Evolutionary conservation across 92 coral and sea anemone species (phyloP).

Genomic region (Epizoanthus ramosus): DNA sequence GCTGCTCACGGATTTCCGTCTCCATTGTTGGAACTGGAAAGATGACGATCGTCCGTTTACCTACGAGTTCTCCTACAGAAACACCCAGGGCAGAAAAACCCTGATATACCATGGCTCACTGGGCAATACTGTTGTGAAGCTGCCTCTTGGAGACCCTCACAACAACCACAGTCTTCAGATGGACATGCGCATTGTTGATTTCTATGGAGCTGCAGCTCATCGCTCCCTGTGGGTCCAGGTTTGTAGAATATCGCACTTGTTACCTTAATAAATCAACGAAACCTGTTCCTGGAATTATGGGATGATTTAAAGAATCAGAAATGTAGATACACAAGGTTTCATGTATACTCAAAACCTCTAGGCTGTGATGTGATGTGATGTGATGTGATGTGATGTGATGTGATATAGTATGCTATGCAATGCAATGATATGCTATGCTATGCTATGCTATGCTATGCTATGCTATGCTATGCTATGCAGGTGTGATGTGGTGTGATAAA

Average conservation of each 20-base stretch:
- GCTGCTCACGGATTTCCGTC: neutral
- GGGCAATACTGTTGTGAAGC: neutral
- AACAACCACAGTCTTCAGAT: neutral
- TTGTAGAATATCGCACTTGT: neutral
- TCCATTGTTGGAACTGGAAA: neutral
- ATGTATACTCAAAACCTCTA: too few species aligned
- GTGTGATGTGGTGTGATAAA: too few species aligned
- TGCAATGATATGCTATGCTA: too few species aligned
- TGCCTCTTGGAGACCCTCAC: constrained; percentile 9
- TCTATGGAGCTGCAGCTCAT: neutral
- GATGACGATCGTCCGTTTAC: neutral
- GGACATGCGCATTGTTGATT: neutral
- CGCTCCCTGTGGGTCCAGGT: neutral
- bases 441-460: too few species aligned
- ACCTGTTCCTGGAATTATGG: neutral
- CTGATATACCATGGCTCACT: neutral
- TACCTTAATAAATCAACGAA: too few species aligned
- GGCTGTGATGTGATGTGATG: too few species aligned
- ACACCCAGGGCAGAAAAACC: neutral
- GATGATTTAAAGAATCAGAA: neutral
- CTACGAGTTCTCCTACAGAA: constrained; percentile 3
- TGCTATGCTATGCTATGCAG: too few species aligned
- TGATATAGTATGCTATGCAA: too few species aligned
- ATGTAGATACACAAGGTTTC: too few species aligned
- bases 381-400: too few species aligned